Evolutionary conservation across 2,888 invertebrate species (phyloP), one percentile per base, ranked within the genome.

Genomic region (Netelia fuscicornis): DNA sequence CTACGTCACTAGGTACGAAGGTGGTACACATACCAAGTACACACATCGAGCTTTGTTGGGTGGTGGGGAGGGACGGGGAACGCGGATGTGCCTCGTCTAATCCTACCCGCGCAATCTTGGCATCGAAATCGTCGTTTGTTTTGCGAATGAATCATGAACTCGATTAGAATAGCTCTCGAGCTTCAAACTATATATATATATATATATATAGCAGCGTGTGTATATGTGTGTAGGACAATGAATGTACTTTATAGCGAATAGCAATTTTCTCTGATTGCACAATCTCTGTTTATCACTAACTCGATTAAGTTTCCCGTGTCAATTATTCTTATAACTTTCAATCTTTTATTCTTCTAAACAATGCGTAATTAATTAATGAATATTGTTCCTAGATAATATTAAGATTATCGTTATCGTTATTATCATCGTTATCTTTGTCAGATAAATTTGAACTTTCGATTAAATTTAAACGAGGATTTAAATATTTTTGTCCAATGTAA

Each of bases 391-490:
- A 25, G 25, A 25, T 25, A 25, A 25, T 25, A 25, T 25, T 25
- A 25, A 17, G 17, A 17, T 17, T 17, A 17, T 17, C 17, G 17
- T 17, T 17, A 17, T 17, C 17, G 17, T 17, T 17, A 17, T 30
- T 1, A 37, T 37, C 17, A 67, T 42, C 64, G 70, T 20, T 13
- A 67, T 42, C 64, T 62, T 20, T n/a, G 10, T 23, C 17, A n/a
- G 20, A 17, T 23, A 13, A 30, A 30, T 30, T 30, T 30, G 2
- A 30, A 30, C 17, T 25, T 2, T 2, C 30, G 6, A 30, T 30
- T 5, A 5, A 30, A 48, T 13, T 48, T 48, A 11, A 48, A 48
- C 89, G 88, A 88, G 88, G 85, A 89, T 90, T 90, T 88, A 90
- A 90, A 87, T 87, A 88, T 89, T 86, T 86, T 30, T 0, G 30